Evolutionary conservation across 2,113 vertebrate species (phyloP).

Genomic region (Embiotoca jacksoni): DNA sequence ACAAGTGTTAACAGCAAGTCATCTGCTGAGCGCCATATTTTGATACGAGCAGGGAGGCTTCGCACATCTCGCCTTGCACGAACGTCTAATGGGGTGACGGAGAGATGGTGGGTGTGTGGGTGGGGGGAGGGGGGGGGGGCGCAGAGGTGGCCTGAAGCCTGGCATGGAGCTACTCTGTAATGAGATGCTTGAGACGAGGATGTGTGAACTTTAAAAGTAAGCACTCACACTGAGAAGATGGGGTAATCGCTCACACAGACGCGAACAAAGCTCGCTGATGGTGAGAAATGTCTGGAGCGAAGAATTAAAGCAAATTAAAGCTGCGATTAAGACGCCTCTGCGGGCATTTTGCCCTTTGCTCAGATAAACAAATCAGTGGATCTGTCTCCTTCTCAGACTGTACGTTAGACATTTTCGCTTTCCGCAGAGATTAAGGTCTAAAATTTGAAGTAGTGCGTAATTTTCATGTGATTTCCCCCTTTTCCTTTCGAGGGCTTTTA

Average conservation of each 20-base stretch:
- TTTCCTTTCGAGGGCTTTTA: conserved; percentile 21
- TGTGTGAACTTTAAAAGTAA: conserved; percentile 65
- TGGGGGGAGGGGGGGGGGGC: background rate
- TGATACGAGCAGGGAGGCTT: conserved; percentile 32
- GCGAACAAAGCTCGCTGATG: conserved; percentile 56
- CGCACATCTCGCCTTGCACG: background rate
- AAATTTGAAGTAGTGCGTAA: background rate
- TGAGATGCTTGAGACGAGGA: conserved; percentile 59
- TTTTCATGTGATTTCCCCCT: background rate
- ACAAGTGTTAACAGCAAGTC: conserved; percentile 47
- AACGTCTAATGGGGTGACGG: background rate
- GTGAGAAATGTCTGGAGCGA: conserved; percentile 60
- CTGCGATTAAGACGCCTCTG: conserved; percentile 33
- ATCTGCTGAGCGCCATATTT: conserved; percentile 31
- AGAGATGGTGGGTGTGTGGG: background rate
- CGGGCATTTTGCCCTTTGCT: conserved; percentile 41
- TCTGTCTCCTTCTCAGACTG: conserved; percentile 18
- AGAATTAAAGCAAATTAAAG: conserved; percentile 66
- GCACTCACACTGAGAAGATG: conserved; percentile 65
- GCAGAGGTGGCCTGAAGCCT: conserved; percentile 5
- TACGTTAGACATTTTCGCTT: background rate
- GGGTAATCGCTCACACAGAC: conserved; percentile 55
- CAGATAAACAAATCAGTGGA: conserved; percentile 59
- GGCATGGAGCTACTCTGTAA: conserved; percentile 44
- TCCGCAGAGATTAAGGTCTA: background rate